Evolutionary conservation across 1,140 invertebrate species (phyloP).

Genomic region (Drosophila insularis): DNA sequence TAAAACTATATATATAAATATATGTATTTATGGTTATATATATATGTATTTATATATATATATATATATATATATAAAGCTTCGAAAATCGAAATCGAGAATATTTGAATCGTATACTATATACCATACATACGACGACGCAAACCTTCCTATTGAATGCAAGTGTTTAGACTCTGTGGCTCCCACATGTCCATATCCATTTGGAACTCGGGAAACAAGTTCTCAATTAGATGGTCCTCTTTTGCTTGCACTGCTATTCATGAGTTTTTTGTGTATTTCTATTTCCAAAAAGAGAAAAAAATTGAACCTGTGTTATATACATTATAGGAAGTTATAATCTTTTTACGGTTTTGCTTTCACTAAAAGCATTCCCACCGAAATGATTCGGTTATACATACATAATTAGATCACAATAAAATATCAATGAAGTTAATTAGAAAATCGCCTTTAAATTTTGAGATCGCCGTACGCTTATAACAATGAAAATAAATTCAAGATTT

Average conservation of each 20-base stretch:
- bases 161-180: conserved; percentile 35
- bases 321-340: conserved; percentile 77
- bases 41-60: conserved; percentile 4
- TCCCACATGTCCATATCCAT: conserved; percentile 13
- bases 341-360: conserved; percentile 74
- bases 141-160: conserved; percentile 49
- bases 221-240: conserved; percentile 32
- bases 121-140: conserved; percentile 27
- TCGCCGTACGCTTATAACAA: conserved; percentile 8
- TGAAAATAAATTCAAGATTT: conserved; percentile 8
- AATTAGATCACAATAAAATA: conserved; percentile 72
- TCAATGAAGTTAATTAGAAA: conserved; percentile 65
- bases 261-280: conserved; percentile 65
- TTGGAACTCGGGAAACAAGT: conserved; percentile 26
- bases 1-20: conserved; percentile 41
- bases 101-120: conserved; percentile 42
- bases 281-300: conserved; percentile 52
- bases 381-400: conserved; percentile 66
- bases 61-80: conserved; percentile 23
- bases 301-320: conserved; percentile 73
- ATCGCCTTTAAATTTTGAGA: conserved; percentile 42
- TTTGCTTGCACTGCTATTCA: conserved; percentile 42
- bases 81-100: conserved; percentile 40
- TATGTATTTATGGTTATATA: conserved; percentile 21
- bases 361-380: conserved; percentile 77